Conservation (phyloP, 1,140 invertebrate genomes). For the Tetragonula clypearis region DNA sequence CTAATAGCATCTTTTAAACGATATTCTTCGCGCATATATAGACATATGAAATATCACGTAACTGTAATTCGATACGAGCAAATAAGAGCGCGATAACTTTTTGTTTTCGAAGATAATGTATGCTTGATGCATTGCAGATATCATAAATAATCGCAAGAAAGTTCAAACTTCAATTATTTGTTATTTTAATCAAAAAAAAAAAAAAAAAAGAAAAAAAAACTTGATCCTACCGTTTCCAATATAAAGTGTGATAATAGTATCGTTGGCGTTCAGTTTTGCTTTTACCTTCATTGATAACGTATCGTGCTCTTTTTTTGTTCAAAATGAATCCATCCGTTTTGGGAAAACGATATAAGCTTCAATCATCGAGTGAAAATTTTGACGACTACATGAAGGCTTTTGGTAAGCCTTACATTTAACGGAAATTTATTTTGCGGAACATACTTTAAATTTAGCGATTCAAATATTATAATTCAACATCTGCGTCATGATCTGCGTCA, state of each 20-base stretch:
- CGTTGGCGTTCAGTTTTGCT: conserved; percentile 49
- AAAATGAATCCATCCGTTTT: conserved; percentile 76
- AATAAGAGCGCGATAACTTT: conserved; percentile 3
- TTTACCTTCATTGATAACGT: conserved; percentile 7
- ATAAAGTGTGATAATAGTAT: conserved; percentile 20
- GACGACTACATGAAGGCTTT: conserved; percentile 94
- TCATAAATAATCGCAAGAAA: not conserved
- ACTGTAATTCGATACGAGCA: not conserved
- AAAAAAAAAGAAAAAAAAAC: too few relatives aligned
- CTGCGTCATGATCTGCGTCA: not conserved
- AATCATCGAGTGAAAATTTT: conserved; percentile 89
- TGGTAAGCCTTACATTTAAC: conserved; percentile 82
- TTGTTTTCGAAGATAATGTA: conserved; percentile 9
- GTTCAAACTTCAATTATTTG: conserved; percentile 66
- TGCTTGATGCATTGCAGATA: not conserved
- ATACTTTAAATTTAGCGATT: not conserved
- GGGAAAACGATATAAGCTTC: conserved; percentile 89
- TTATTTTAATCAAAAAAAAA: not conserved
- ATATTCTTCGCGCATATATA: not conserved
- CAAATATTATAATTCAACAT: not conserved
- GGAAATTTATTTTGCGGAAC: not conserved
- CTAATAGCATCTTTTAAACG: not conserved
- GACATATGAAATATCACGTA: not conserved
- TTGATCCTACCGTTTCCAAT: not conserved
- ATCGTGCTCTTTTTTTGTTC: conserved; percentile 12